Percentiles rank a stretch among this genome's conserved stretches.
Evolutionary conservation across 2,797 vertebrate species (phyloP).

Genomic region (Hydrocynus forskahlii): DNA sequence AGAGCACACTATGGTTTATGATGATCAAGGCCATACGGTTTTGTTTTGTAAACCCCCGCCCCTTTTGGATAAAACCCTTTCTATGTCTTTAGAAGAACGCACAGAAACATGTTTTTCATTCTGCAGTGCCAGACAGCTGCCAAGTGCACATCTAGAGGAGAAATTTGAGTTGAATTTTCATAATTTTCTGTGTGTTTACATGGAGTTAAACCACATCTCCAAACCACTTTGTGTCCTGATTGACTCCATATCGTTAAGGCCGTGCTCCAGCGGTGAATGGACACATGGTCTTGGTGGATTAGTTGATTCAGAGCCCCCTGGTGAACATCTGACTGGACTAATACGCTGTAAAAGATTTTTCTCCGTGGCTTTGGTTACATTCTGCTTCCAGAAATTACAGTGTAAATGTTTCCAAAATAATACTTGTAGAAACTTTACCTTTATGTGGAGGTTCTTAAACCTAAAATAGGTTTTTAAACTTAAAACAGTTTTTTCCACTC

Average conservation of each 20-base stretch:
- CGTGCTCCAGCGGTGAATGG: constrained; percentile 46
- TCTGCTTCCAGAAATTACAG: constrained; percentile 8
- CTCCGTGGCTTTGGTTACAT: constrained; percentile 20
- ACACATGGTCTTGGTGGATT: constrained; percentile 50
- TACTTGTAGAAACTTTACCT: no score
- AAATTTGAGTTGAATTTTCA: constrained; percentile 50
- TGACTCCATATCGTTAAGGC: constrained; percentile 56
- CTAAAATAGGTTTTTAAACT: neutral
- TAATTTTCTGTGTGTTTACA: constrained; percentile 54
- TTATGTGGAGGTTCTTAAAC: neutral
- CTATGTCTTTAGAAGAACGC: constrained; percentile 49
- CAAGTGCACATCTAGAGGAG: constrained; percentile 46
- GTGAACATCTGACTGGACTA: constrained; percentile 53
- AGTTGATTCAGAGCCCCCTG: constrained; percentile 44
- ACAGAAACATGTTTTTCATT: constrained; percentile 62
- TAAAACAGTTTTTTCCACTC: no score
- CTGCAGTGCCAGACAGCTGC: constrained; percentile 51
- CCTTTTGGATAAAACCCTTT: constrained; percentile 48
- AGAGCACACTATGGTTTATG: constrained; percentile 33
- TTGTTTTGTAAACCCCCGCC: constrained; percentile 42
- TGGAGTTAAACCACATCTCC: constrained; percentile 54
- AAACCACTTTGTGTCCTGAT: constrained; percentile 56
- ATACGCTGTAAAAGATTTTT: constrained; percentile 18
- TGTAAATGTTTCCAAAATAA: neutral
- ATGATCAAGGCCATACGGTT: constrained; percentile 49